These are phyloP conservation scores for Lepus townsendii DNA, from an alignment of 2,797 vertebrate species.

Conservation along the genomic window DNA sequence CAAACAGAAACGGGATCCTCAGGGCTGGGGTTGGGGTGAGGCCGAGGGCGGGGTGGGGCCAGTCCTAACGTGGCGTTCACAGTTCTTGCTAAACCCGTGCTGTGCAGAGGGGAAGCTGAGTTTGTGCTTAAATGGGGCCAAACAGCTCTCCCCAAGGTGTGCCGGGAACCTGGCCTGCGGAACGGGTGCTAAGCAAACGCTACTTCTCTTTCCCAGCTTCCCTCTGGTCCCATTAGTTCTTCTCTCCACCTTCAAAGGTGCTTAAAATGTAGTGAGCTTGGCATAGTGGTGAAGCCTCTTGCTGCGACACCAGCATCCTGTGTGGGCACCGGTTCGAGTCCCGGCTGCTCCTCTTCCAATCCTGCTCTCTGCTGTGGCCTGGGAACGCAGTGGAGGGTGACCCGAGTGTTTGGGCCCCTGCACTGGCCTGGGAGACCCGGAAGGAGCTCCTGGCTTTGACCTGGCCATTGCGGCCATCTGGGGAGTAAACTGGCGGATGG, in stretches of 20 bases:
- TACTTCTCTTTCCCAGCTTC: background rate
- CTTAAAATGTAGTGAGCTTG: background rate
- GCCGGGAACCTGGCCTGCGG: background rate
- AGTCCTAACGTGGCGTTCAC: background rate
- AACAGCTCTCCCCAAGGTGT: background rate
- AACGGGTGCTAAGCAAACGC: accelerated
- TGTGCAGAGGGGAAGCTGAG: background rate
- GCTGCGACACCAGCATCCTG: too few species aligned
- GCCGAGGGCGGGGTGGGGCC: accelerated
- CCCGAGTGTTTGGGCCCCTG: too few species aligned
- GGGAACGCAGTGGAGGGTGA: too few species aligned
- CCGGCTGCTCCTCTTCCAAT: too few species aligned
- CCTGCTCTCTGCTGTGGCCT: too few species aligned
- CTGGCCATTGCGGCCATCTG: too few species aligned
- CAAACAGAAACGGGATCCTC: background rate
- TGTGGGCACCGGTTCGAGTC: too few species aligned
- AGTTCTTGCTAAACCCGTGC: background rate
- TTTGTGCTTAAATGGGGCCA: background rate
- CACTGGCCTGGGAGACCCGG: too few species aligned
- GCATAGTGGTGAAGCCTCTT: too few species aligned
- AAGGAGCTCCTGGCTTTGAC: too few species aligned
- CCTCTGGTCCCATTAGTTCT: background rate
- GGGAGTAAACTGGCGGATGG: too few species aligned
- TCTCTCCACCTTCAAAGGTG: background rate
- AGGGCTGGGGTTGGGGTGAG: background rate